phyloP scores from a whole-genome alignment of 2,113 vertebrate species.

The Perognathus longimembris region DNA sequence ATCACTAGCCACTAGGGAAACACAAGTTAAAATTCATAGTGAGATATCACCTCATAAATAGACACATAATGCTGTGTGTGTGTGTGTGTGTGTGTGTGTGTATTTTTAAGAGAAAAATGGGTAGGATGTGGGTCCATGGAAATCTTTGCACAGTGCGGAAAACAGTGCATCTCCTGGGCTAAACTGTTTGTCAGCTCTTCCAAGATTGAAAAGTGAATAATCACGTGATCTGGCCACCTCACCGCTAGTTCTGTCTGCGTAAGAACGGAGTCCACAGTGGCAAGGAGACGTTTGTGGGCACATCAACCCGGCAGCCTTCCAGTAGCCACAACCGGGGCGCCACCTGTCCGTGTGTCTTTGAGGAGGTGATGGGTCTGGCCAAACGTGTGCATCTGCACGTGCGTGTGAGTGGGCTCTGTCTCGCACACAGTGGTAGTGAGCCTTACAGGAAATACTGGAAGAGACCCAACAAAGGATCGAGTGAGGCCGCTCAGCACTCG shows the following conservation, averaged over 20 bases:
- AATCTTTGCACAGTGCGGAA: too few species aligned
- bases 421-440: not conserved
- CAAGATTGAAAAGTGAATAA: too few species aligned
- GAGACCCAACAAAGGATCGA: not conserved
- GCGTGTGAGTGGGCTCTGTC: too few species aligned
- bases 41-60: too few species aligned
- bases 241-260: not conserved
- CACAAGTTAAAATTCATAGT: not conserved
- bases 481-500: too few species aligned
- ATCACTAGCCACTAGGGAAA: not conserved
- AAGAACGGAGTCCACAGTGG: not conserved
- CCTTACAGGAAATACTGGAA: not conserved
- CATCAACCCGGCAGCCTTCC: not conserved
- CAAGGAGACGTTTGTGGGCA: not conserved
- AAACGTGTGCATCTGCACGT: not conserved
- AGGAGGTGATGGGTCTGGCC: not conserved
- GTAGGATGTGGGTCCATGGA: too few species aligned
- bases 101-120: too few species aligned
- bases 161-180: not conserved
- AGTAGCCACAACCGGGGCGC: too few species aligned
- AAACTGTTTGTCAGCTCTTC: not conserved
- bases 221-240: too few species aligned
- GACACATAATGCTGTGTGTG: too few species aligned
- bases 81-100: not conserved
- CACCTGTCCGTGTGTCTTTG: too few species aligned